Evolutionary conservation across 2,888 invertebrate genomes (phyloP), one percentile per base, ranked within the genome.

Genomic region (Lasioglossum lativentre): DNA sequence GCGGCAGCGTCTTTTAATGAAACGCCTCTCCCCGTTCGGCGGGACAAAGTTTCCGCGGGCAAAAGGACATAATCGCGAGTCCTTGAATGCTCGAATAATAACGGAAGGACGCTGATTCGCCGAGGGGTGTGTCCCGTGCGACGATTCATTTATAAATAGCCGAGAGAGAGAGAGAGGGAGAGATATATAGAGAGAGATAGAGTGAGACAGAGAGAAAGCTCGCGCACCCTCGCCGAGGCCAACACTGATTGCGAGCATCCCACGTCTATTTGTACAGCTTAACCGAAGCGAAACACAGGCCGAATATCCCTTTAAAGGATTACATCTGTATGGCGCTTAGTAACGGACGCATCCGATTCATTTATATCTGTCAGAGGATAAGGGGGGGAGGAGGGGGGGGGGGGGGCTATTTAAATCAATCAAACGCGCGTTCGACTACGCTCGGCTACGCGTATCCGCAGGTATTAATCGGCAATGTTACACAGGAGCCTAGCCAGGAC

Each of bases 231-330:
- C 52, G 23, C n/a, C 52, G 87, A 85, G 86, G 89, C 91, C 90
- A 90, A 88, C 92, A 88, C 93, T 94, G 94, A 94, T 94, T 94
- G 94, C 93, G 92, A 94, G 92, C 93, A 92, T 93, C 92, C 93
- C 93, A 90, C 93, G 90, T 93, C 94, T 94, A 94, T 95, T 95
- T 95, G 93, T 94, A 93, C 92, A 94, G 93, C 94, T 94, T 93
- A 94, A 95, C 94, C 93, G 93, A 93, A 93, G 91, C 93, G 93
- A 94, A 92, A 93, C 93, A 93, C 91, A 93, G 93, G 86, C 92
- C 90, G 91, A 92, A 93, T 93, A 94, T 94, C 94, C 94, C 93
- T 95, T 94, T 94, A 94, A 94, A 93, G 95, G 95, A 95, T 95
- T 94, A 95, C 93, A 90, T 91, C 91, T 89, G 91, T 92, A 92